A percentile compares a stretch with the other conserved stretches of the same genome.
Conservation (phyloP, 2,797 vertebrate genomes). For the Sebastes goodei region DNA sequence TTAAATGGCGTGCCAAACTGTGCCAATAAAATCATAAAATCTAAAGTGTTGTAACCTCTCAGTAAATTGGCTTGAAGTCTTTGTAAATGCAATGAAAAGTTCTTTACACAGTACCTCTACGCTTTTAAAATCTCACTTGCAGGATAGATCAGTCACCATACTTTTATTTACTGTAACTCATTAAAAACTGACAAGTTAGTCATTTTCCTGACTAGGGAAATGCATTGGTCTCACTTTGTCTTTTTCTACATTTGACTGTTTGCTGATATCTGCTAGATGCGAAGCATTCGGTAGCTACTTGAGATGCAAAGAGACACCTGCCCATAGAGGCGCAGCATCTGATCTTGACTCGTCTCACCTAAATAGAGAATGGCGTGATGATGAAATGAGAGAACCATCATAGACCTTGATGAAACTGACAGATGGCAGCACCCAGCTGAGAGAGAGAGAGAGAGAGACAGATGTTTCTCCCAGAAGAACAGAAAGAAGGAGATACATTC, state of each 20-base stretch:
- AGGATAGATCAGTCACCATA: neutral
- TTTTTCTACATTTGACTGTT: neutral
- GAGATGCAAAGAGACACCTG: slow-evolving; percentile 42
- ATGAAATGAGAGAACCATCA: slow-evolving; percentile 46
- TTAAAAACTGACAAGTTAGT: neutral
- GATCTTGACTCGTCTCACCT: slow-evolving; percentile 42
- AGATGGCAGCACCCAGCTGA: slow-evolving; percentile 39
- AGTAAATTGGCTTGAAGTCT: neutral
- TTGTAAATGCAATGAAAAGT: neutral
- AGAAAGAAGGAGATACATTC: neutral
- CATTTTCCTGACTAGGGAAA: neutral
- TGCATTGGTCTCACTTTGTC: neutral
- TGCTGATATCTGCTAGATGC: neutral
- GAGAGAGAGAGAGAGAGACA: neutral
- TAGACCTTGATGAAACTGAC: slow-evolving; percentile 19
- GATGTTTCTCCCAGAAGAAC: neutral
- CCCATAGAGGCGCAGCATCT: slow-evolving; percentile 13
- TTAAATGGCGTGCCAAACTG: neutral
- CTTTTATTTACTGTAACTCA: neutral
- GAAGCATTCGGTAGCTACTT: slow-evolving; percentile 24
- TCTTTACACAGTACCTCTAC: neutral
- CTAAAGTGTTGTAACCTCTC: neutral
- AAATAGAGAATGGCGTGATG: slow-evolving; percentile 17
- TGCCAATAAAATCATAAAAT: no score
- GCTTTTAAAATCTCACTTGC: neutral